Base-by-base conservation (phyloP, 2,797 vertebrate genomes). In the Pseudochirops corinnae region DNA sequence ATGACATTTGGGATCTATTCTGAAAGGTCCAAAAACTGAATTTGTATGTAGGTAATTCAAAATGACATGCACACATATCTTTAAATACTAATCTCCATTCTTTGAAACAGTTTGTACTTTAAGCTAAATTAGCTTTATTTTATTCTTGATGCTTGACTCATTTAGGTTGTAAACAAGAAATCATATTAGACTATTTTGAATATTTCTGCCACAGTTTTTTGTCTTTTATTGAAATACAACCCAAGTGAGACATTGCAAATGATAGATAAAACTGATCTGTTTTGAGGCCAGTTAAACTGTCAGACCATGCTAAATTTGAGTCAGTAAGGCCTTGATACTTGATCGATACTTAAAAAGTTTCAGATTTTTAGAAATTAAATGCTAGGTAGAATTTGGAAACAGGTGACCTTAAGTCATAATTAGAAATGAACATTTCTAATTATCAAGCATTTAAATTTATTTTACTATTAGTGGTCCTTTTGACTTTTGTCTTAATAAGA, bases 401-500 rank as follows among this genome's bases (percentile, higher is more conserved):
- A 67, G 33, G 0, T 67, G 62, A n/a, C 1, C 62, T 74, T n/a
- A 74, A 18, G 7, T 74, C n/a, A 39, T 39, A 39, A 39, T 39
- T 74, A 39, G 62, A 67, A n/a, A 67, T 74, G 67, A 39, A 39
- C 7, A 74, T 82, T 46, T 46, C 60, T 67, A n/a, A 67, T 11
- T 67, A 67, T 67, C 67, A 82, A 3, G 18, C 18, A 21, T 82
- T 46, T 24, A 24, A 39, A 39, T 46, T 82, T 24, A 82, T 82
- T 82, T 39, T 39, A 24, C n/a, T 82, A 46, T 46, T 46, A 82
- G 67, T 82, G 50, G 56, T 91, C 24, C 93, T 96, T 92, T 93
- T 94, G 91, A 91, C n/a, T 96, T 5, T 52, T 57, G 46, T 58
- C 93, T 57, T 93, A 74, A 94, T 92, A 92, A 4, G 53, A 94